Percentiles rank a stretch among this genome's conserved stretches.
phyloP scores from a whole-genome alignment of 2,113 vertebrate genomes.

The Stegastes partitus region DNA sequence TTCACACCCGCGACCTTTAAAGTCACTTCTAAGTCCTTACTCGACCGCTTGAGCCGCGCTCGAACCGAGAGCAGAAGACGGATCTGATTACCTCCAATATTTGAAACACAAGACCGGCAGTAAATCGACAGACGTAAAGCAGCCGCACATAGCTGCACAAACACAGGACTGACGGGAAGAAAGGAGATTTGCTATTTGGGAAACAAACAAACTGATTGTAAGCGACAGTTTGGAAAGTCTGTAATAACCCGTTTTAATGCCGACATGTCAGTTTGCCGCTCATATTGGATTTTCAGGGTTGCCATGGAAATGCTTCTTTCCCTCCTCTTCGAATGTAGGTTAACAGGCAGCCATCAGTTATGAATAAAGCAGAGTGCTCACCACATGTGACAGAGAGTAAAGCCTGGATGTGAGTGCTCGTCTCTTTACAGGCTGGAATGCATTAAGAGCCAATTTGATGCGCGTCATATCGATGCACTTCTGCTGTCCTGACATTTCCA shows the following conservation, averaged over 20 bases:
- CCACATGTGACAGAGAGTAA: conserved; percentile 5
- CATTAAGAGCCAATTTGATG: conserved; percentile 13
- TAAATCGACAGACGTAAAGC: conserved; percentile 45
- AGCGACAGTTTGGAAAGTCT: neutral
- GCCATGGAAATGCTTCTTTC: conserved; percentile 36
- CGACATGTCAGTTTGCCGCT: conserved; percentile 6
- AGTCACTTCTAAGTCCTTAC: conserved; percentile 22
- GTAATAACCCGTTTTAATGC: conserved; percentile 15
- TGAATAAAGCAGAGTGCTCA: conserved; percentile 40
- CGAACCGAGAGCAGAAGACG: conserved; percentile 12
- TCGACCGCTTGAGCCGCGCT: conserved; percentile 11
- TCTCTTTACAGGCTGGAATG: conserved; percentile 19
- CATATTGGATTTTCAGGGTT: conserved; percentile 23
- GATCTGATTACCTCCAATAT: conserved; percentile 54
- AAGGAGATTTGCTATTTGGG: conserved; percentile 2
- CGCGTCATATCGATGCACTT: conserved; percentile 25
- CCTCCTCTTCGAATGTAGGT: conserved; percentile 34
- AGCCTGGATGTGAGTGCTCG: neutral
- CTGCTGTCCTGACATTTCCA: conserved; percentile 41
- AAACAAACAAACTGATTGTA: neutral
- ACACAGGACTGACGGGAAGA: conserved; percentile 16
- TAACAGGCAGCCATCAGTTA: conserved; percentile 38
- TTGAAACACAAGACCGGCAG: conserved; percentile 46
- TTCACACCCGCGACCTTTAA: conserved; percentile 1
- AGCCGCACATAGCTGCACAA: neutral